A percentile compares a stretch with the other conserved stretches of the same genome.
Conservation (phyloP, 2,113 vertebrate species). For the Onychorhynchus coronatus region DNA sequence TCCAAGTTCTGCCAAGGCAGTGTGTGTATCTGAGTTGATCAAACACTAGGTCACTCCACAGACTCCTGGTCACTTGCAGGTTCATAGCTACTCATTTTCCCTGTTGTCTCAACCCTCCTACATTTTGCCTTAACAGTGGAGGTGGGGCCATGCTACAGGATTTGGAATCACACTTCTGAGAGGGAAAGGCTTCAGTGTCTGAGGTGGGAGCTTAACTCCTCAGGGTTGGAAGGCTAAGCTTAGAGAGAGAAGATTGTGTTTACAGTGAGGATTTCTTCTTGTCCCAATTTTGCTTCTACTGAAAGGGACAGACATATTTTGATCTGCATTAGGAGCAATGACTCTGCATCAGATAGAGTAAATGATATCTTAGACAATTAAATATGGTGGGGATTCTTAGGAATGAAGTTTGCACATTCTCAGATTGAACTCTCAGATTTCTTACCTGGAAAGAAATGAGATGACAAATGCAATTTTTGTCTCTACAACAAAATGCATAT, state of each 20-base stretch:
- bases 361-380: neutral
- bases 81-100: neutral
- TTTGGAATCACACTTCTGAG: neutral
- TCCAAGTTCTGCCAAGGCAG: neutral
- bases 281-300: neutral
- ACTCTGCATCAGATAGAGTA: neutral
- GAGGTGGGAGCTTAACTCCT: neutral
- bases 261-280: neutral
- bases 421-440: neutral
- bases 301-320: neutral
- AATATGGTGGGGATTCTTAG: neutral
- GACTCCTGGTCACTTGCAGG: neutral
- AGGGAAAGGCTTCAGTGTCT: neutral
- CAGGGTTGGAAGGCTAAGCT: neutral
- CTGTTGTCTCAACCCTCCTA: neutral
- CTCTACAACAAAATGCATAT: neutral
- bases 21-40: neutral
- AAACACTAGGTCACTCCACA: neutral
- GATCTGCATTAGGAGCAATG: neutral
- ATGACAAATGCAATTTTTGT: neutral
- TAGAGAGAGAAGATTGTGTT: neutral
- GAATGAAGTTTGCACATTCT: neutral
- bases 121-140: neutral
- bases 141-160: neutral
- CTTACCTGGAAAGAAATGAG: neutral